Conservation (phyloP, 2,113 vertebrate species). For the Cochlearius cochlearius region DNA sequence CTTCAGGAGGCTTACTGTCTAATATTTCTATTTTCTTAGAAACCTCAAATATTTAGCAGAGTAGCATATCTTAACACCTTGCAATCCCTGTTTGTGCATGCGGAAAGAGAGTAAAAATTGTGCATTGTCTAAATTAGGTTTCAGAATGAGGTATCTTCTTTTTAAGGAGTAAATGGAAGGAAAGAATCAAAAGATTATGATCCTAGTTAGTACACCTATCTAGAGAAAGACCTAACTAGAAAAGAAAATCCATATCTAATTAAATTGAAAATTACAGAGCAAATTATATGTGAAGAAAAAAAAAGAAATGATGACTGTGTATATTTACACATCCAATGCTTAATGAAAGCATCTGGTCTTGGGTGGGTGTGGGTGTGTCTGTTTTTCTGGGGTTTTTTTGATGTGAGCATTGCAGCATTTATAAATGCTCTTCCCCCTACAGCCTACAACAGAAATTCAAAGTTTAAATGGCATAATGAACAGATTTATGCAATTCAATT, state of each 20-base stretch:
- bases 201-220: constrained; percentile 3
- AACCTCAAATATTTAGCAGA: background rate
- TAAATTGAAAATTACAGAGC: constrained; percentile 32
- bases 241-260: constrained; percentile 67
- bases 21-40: background rate
- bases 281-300: constrained; percentile 16
- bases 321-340: constrained; percentile 8
- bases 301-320: constrained; percentile 11
- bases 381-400: background rate
- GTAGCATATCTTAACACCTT: background rate
- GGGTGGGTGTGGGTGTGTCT: background rate
- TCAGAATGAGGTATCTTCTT: constrained; percentile 10
- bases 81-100: background rate
- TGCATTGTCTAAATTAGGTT: background rate
- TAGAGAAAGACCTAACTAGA: constrained; percentile 17
- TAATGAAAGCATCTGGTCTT: constrained; percentile 59
- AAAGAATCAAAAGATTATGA: constrained; percentile 44
- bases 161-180: constrained; percentile 38
- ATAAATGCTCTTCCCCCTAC: background rate
- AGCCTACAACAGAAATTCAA: constrained; percentile 37
- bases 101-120: constrained; percentile 8
- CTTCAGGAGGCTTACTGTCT: background rate
- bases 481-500: constrained; percentile 64
- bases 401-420: background rate
- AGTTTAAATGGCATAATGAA: constrained; percentile 59